Evolutionary conservation across 1,140 invertebrate genomes (phyloP), one percentile per base, ranked within the genome.

Genomic region (Trichonephila clavipes): DNA sequence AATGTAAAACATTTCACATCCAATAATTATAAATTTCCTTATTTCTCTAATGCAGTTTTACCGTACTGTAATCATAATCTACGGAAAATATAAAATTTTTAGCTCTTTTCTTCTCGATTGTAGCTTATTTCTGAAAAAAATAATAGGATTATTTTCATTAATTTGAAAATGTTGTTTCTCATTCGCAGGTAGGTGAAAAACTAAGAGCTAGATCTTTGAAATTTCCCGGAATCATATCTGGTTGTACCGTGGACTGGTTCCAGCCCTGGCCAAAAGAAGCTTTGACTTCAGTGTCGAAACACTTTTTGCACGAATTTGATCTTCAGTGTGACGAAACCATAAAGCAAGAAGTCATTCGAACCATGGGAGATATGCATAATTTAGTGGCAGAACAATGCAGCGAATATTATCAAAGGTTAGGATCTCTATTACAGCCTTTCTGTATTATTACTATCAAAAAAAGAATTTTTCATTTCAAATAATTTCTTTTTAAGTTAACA

Each of bases 191-290:
- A 0, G 98, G 98, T 21, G 98, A 98, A 96, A 98, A 98, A 94
- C 98, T 98, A 95, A 96, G 98, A 93, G 96, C 95, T 34, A 95
- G 98, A 94, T 98, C 98, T 2, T 96, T 99, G 95, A 97, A 98
- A 95, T 99, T 99, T 96, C 99, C 99, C 16, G 98, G 98, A 34
- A 96, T 99, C 28, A 98, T 99, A 95, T 99, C 98, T 58, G 98
- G 98, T 28, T 99, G 99, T 95, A 99, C 98, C 0, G 98, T 99
- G 94, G 98, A 99, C 95, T 99, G 99, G 99, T 99, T 99, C 95
- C 98, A 99, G 95, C 98, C 98, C 21, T 99, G 99, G 99, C 99
- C 99, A 1, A 98, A 98, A 96, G 98, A 99, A 96, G 99, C 99
- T 72, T 96, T 99, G 40, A 97, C 99, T 62, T 97, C 98, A 61